Evolutionary conservation across 2,113 vertebrate genomes (phyloP), one percentile per base, ranked within the genome.

Genomic region (Bostrychus sinensis): DNA sequence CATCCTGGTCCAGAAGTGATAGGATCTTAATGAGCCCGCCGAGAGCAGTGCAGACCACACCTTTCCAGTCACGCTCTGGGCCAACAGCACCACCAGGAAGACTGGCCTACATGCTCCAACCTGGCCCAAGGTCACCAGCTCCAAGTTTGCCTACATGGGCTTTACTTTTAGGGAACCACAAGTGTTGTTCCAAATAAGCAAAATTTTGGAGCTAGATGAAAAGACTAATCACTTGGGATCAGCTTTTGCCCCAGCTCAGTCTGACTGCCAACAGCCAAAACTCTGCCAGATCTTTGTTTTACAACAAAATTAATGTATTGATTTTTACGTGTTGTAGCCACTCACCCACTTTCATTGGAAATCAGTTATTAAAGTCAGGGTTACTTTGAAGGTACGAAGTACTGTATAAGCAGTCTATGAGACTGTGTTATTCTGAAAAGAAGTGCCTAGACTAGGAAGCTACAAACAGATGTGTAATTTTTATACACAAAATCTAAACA

Each of bases 21-120:
- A 59, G 60, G 11, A 78, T 81, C 78, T 85, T 50, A 83, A 87
- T 76, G 1, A 76, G 46, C 23, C 72, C 63, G 0, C 63, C 46
- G 81, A 76, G 76, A 83, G 38, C 56, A 41, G 67, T 60, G 25
- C 63, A 56, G 62, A 65, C 51, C 42, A 56, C 74, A 71, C 63
- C 59, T 70, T 69, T 71, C 62, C 75, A 73, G 62, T 41, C 26
- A 16, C 43, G 53, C 62, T 56, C 13, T 55, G 36, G 36, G 50
- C 36, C 37, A 1, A 16, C 45, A 72, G 32, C 38, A 77, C 71
- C 62, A 65, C 36, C 58, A 66, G 68, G 63, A 74, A 57, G 51
- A 22, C 55, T 56, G 70, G 55, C 63, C 74, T 39, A 75, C 39
- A 56, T 65, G 56, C 16, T 17, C 7, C 5, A 42, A n/a, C n/a